phyloP scores from a whole-genome alignment of 30 jellyfish, hydroid and myxozoan species.

The Hydractinia echinata region DNA sequence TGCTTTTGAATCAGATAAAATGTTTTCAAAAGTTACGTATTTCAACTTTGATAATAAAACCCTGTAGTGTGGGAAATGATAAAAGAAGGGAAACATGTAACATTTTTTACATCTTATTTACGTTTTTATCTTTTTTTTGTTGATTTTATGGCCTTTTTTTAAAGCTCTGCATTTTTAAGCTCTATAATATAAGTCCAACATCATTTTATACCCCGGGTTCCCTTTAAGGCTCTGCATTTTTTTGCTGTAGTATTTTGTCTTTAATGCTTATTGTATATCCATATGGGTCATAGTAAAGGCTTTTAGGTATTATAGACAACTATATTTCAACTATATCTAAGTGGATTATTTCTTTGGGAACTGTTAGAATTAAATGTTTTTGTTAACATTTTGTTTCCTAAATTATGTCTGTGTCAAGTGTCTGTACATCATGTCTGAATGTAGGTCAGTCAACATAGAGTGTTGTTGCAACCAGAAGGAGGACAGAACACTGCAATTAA shows the following conservation, averaged over 20 bases:
- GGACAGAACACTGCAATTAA: constrained; percentile 59
- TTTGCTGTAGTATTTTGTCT: background rate
- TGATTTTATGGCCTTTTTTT: background rate
- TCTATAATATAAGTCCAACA: no score
- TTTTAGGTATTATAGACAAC: no score
- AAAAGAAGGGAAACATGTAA: background rate
- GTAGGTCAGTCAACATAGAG: constrained; percentile 57
- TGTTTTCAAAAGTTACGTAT: background rate
- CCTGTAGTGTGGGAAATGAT: background rate
- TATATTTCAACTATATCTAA: no score
- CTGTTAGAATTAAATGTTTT: no score
- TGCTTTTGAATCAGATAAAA: background rate
- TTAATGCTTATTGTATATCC: background rate
- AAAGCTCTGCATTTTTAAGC: background rate
- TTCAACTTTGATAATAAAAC: background rate
- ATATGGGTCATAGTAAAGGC: no score
- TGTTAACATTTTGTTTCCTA: no score
- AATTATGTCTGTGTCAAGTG: no score
- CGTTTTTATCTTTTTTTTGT: background rate
- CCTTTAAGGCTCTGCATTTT: background rate
- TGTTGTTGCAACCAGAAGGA: constrained; percentile 66
- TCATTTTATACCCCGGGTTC: no score
- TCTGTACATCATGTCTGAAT: background rate
- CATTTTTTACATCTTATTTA: background rate
- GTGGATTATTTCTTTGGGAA: no score